A percentile compares a stretch with the other conserved stretches of the same genome.
Evolutionary conservation across 2,888 invertebrate genomes (phyloP).

Genomic region (Oeneis ivallda): DNA sequence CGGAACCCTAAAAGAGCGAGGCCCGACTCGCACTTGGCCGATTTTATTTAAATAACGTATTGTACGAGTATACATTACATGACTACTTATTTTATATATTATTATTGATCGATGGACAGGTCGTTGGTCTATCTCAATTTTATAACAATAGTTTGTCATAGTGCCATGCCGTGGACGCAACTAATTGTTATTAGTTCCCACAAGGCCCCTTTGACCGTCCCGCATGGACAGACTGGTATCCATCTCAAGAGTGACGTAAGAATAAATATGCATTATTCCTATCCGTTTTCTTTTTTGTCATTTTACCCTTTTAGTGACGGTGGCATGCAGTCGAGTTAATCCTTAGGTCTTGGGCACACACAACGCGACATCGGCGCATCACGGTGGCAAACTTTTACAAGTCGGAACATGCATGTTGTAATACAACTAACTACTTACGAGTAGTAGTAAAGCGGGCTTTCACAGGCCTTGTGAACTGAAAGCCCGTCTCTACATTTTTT

Average conservation of each 20-base stretch:
- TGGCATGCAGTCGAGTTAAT: conserved; percentile 50
- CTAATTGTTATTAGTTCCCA: conserved; percentile 32
- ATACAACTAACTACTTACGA: neutral
- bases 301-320: conserved; percentile 47
- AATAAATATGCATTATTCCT: conserved; percentile 49
- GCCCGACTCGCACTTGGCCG: too few species aligned
- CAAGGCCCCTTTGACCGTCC: conserved; percentile 23
- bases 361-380: neutral
- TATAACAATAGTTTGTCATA: conserved; percentile 8
- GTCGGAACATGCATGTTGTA: neutral
- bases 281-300: conserved; percentile 44
- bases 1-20: too few species aligned
- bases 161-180: conserved; percentile 7
- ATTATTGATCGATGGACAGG: too few species aligned
- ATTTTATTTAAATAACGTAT: too few species aligned
- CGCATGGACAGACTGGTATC: conserved; percentile 35
- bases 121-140: neutral
- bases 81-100: too few species aligned
- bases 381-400: neutral
- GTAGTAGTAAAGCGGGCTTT: too few species aligned
- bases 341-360: conserved; percentile 18
- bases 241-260: conserved; percentile 42
- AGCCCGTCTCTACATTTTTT: too few species aligned
- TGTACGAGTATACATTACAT: too few species aligned
- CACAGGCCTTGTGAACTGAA: too few species aligned